phyloP scores from a whole-genome alignment of 2,888 invertebrate genomes.

The Metopia argyrocephala region DNA sequence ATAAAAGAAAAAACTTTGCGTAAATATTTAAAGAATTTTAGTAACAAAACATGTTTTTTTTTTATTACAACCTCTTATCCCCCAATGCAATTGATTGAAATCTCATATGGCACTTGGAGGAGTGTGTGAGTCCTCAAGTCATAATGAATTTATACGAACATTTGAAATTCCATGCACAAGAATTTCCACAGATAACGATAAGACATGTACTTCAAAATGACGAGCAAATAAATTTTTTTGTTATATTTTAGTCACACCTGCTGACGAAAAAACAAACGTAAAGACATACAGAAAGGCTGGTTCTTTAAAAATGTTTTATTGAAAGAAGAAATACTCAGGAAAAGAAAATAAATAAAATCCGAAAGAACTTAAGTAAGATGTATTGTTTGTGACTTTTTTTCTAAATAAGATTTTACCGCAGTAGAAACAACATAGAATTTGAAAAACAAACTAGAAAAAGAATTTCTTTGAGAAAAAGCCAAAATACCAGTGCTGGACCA shows the following conservation, averaged over 20 bases:
- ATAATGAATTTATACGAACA: slow-evolving; percentile 16
- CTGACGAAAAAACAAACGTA: too few species aligned
- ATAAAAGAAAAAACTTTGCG: background rate
- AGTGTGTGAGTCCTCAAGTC: background rate
- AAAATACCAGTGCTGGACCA: background rate
- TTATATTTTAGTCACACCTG: slow-evolving; percentile 2
- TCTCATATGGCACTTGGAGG: background rate
- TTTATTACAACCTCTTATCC: background rate
- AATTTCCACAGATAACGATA: background rate
- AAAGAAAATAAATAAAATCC: too few species aligned
- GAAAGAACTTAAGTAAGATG: too few species aligned
- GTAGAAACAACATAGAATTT: background rate
- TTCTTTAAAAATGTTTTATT: too few species aligned
- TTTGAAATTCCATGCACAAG: slow-evolving; percentile 16
- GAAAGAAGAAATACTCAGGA: too few species aligned
- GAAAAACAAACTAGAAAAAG: background rate
- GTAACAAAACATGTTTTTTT: slow-evolving; percentile 6
- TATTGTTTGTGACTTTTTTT: slow-evolving; percentile 7
- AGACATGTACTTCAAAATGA: background rate
- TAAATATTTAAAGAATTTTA: slow-evolving; percentile 18
- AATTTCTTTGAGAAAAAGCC: background rate
- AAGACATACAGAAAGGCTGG: too few species aligned
- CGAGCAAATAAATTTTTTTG: background rate
- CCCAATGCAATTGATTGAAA: background rate
- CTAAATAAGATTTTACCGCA: slow-evolving; percentile 16